Evolutionary conservation across 1,140 invertebrate species (phyloP), one percentile per base, ranked within the genome.

Genomic region (Lucilia cuprina): DNA sequence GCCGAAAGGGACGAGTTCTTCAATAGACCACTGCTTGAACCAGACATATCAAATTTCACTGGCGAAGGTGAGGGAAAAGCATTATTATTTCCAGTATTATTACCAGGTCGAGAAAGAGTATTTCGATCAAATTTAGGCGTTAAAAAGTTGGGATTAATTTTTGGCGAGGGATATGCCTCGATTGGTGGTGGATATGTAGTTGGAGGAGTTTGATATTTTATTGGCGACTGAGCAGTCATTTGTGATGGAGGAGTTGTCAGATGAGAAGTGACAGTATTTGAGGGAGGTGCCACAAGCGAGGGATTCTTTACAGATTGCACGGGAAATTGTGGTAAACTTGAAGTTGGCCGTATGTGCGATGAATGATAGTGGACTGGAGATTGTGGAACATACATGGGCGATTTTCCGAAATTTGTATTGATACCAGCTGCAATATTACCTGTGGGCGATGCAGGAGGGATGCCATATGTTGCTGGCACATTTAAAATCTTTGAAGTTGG

Each of bases 101-200:
- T 25, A 12, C 77, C 77, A 50, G 77, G 77, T n/a, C 87, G 85
- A 34, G 87, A 87, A 74, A 87, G 50, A 1, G 86, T 84, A 74
- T 84, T 87, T 5, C 89, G 85, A 65, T 91, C 89, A 34, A 90
- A 91, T 85, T 91, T 91, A 21, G 89, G 89, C 50, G 89, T 91
- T 14, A 91, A 55, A 85, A 91, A 91, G 82, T 90, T 91, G 0
- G 89, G 89, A 86, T 91, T 91, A 1, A 91, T 90, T 84, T 91
- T 91, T 74, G 89, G 89, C 83, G 89, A 91, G 19, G 90, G 89
- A 85, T 89, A 91, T 30, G 89, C 89, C 83, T 91, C 89, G n/a
- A 91, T 91, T 80, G 89, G 89, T 5, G 89, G 88, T 78, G 89
- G 89, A 87, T 90, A 91, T 8, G 88, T 90, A 12, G 88, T 89